These are phyloP conservation scores for Hestina assimilis DNA, from an alignment of 1,140 invertebrate species.

Conservation along the genomic window DNA sequence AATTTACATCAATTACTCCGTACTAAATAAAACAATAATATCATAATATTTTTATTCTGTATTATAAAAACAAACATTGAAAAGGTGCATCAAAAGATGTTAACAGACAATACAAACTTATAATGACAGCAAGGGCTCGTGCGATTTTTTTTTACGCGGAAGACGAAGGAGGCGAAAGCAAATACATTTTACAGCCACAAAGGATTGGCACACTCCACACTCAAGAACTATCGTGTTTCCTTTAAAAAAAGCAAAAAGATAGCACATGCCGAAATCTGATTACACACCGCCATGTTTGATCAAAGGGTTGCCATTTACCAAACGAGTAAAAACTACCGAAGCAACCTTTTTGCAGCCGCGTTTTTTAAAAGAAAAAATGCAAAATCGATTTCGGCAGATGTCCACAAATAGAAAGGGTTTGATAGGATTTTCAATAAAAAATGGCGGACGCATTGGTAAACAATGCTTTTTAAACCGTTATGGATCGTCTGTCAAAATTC, in stretches of 20 bases:
- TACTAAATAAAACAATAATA: no score
- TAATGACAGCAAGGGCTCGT: conserved; percentile 56
- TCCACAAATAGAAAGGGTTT: conserved; percentile 74
- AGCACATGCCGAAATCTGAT: conserved; percentile 77
- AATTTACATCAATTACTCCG: no score
- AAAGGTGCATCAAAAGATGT: conserved; percentile 44
- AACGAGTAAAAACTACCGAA: conserved; percentile 48
- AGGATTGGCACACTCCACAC: conserved; percentile 66
- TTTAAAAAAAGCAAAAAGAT: conserved; percentile 61
- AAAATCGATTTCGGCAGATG: conserved; percentile 76
- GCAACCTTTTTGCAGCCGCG: conserved; percentile 59
- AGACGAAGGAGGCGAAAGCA: conserved; percentile 66
- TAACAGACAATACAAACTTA: conserved; percentile 38
- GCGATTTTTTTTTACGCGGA: conserved; percentile 72
- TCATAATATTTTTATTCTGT: neutral
- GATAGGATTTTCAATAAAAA: conserved; percentile 68
- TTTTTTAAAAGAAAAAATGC: conserved; percentile 62
- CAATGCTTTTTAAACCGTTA: conserved; percentile 65
- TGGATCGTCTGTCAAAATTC: conserved; percentile 62
- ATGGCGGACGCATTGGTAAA: conserved; percentile 61
- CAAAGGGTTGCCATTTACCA: conserved; percentile 67
- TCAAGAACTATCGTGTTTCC: conserved; percentile 73
- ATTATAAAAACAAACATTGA: neutral
- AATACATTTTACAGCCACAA: conserved; percentile 68
- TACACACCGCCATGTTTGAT: conserved; percentile 61